A percentile compares a stretch with the other conserved stretches of the same genome.
Evolutionary conservation across 2,113 vertebrate species (phyloP).

Genomic region (Oenanthe oenanthe): DNA sequence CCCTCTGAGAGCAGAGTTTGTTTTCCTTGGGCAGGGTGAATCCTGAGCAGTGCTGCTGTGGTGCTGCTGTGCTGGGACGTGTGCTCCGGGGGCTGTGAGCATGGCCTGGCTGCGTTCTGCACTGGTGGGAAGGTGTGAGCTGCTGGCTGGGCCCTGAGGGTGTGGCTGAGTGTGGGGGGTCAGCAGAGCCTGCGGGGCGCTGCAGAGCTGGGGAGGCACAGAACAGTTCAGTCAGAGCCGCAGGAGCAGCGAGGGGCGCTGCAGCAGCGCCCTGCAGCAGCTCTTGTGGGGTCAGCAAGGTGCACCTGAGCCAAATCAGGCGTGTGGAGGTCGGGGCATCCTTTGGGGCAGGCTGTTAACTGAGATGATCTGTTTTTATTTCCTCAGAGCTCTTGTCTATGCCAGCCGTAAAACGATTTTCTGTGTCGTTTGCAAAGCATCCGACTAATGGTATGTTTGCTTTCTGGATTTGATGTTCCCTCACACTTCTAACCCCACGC

Average conservation of each 20-base stretch:
- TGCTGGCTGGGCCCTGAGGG: neutral
- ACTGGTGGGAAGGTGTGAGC: neutral
- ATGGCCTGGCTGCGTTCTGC: neutral
- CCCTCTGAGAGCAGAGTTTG: neutral
- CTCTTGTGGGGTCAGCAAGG: neutral
- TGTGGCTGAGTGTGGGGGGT: neutral
- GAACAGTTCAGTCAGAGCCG: neutral
- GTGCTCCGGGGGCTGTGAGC: neutral
- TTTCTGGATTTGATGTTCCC: slow-evolving; percentile 87
- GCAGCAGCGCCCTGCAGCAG: neutral
- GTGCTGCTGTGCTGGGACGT: neutral
- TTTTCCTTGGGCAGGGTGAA: neutral
- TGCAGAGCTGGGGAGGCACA: neutral
- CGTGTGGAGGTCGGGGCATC: neutral
- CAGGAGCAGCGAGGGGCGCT: neutral
- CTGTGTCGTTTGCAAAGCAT: slow-evolving; percentile 99
- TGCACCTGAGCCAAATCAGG: neutral
- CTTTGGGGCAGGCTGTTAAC: slow-evolving; percentile 76
- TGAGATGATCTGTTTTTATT: slow-evolving; percentile 92
- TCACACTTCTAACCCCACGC: slow-evolving; percentile 74
- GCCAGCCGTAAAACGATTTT: slow-evolving; percentile 99
- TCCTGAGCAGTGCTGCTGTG: neutral
- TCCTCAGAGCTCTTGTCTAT: slow-evolving; percentile 99
- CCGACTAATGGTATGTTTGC: slow-evolving; percentile 99
- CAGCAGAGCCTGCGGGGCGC: neutral